A percentile compares a stretch with the other conserved stretches of the same genome.
These are phyloP conservation scores for Xyrichtys novacula DNA, from an alignment of 2,797 vertebrate genomes.

Conservation along the genomic window DNA sequence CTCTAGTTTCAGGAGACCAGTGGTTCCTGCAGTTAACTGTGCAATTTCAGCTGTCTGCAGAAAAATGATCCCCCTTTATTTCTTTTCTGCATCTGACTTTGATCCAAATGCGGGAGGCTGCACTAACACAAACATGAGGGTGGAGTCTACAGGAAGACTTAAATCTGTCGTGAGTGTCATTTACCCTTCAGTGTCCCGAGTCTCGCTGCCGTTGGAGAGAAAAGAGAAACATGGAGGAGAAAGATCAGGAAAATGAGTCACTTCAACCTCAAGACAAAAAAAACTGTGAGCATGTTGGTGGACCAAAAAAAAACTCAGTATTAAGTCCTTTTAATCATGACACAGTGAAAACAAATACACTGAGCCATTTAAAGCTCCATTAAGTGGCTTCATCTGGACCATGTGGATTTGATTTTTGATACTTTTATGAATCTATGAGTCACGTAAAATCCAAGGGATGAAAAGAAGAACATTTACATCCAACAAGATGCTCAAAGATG, in stretches of 20 bases:
- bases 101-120: conserved; percentile 26
- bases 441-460: not conserved
- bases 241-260: not conserved
- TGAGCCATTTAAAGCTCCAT: not conserved
- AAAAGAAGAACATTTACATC: not conserved
- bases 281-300: not conserved
- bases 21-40: not conserved
- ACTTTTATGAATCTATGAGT: not conserved
- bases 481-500: not conserved
- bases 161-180: conserved; percentile 45
- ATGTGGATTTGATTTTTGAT: not conserved
- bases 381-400: not conserved
- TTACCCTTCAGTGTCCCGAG: conserved; percentile 90
- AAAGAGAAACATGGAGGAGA: conserved; percentile 21
- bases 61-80: conserved; percentile 10
- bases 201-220: conserved; percentile 85
- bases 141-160: conserved; percentile 5
- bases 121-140: conserved; percentile 26
- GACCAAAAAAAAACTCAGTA: not conserved
- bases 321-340: not conserved
- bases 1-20: not conserved
- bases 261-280: not conserved
- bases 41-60: conserved; percentile 9
- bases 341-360: too few relatives aligned
- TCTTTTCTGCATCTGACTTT: not conserved